Conservation (phyloP, 2,888 invertebrate genomes). For the Agelastica alni region DNA sequence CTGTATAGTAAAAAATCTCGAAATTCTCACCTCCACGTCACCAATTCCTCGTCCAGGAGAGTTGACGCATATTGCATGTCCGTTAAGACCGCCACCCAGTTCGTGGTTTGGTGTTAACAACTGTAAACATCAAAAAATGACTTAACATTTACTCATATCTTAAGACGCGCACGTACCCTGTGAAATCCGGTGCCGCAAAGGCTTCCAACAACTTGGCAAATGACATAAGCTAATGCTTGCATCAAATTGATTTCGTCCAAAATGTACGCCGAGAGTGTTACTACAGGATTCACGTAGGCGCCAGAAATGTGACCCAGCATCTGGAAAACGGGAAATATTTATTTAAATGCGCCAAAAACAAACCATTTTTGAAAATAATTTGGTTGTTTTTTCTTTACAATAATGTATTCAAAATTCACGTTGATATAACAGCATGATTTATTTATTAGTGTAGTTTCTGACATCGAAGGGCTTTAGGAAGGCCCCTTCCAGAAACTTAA, state of each 20-base stretch:
- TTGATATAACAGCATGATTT: too few species aligned
- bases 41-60: constrained; percentile 40
- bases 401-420: neutral
- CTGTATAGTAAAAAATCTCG: too few species aligned
- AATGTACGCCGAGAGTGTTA: constrained; percentile 68
- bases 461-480: too few species aligned
- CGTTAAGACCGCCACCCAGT: constrained; percentile 9
- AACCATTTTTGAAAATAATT: too few species aligned
- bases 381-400: too few species aligned
- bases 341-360: too few species aligned
- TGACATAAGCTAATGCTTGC: constrained; percentile 64
- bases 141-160: neutral
- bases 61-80: constrained; percentile 42
- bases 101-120: constrained; percentile 8
- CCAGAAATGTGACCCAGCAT: constrained; percentile 78
- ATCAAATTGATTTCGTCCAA: constrained; percentile 61
- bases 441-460: too few species aligned
- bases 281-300: constrained; percentile 78
- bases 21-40: constrained; percentile 42
- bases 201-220: constrained; percentile 69
- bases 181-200: constrained; percentile 70
- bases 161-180: constrained; percentile 50
- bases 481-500: too few species aligned
- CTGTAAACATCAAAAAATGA: constrained; percentile 8
- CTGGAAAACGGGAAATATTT: too few species aligned